Evolutionary conservation across 2,113 vertebrate species (phyloP).

Genomic region (Pterocles gutturalis): DNA sequence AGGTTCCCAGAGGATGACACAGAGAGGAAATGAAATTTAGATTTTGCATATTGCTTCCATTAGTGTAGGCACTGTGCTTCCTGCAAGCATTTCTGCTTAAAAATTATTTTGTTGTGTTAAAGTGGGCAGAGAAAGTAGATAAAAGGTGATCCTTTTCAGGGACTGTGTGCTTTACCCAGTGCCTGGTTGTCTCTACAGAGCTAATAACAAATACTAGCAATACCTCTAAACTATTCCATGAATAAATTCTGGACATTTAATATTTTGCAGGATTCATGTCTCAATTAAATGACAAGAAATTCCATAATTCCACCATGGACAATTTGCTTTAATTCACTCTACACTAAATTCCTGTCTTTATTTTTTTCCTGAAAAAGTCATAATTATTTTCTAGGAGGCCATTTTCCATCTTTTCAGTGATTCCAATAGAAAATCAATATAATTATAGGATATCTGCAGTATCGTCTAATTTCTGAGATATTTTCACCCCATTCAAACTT

Average conservation of each 20-base stretch:
- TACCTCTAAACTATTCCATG: background rate
- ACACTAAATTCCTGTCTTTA: background rate
- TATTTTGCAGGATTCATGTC: background rate
- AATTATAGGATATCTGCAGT: background rate
- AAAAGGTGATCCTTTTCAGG: background rate
- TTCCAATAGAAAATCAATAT: background rate
- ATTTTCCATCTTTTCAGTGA: background rate
- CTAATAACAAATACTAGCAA: background rate
- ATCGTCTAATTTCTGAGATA: background rate
- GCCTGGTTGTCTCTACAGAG: background rate
- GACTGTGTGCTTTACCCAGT: background rate
- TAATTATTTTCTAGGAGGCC: background rate
- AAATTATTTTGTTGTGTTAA: background rate
- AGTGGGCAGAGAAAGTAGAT: background rate
- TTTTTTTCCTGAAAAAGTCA: background rate
- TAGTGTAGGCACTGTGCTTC: background rate
- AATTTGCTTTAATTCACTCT: background rate
- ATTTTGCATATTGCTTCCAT: background rate
- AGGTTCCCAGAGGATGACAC: background rate
- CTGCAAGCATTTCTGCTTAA: background rate
- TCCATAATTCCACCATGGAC: background rate
- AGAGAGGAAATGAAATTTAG: background rate
- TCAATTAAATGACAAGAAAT: background rate
- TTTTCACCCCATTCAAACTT: background rate
- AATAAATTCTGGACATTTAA: background rate